A percentile compares a stretch with the other conserved stretches of the same genome.
Evolutionary conservation across 2,888 invertebrate genomes (phyloP).

Genomic region (Girardia tigrina): DNA sequence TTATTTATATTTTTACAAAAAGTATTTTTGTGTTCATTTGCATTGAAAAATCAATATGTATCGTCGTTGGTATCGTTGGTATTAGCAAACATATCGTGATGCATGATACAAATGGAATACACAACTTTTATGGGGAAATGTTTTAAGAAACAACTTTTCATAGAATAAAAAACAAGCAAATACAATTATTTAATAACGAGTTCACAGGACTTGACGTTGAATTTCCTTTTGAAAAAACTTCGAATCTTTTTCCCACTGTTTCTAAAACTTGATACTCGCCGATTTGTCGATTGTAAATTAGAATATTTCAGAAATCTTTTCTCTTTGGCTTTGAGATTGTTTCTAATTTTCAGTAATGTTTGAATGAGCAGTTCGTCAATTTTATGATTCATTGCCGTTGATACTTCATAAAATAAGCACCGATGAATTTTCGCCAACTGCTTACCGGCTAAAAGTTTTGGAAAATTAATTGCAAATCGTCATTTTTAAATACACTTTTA

Average conservation of each 20-base stretch:
- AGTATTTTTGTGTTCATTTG: too few species aligned
- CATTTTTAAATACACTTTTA: too few species aligned
- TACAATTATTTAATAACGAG: background rate
- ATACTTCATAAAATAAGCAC: background rate
- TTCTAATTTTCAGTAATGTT: background rate
- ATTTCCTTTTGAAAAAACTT: slow-evolving; percentile 23
- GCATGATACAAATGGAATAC: too few species aligned
- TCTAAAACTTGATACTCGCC: background rate
- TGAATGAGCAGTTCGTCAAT: slow-evolving; percentile 9
- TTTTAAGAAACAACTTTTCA: too few species aligned
- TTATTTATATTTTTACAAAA: too few species aligned
- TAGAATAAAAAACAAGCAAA: background rate
- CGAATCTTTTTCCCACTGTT: slow-evolving; percentile 17
- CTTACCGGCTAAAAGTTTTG: background rate
- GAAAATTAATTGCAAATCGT: background rate
- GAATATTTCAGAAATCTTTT: slow-evolving; percentile 18
- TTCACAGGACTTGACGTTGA: slow-evolving; percentile 1
- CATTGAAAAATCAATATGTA: too few species aligned
- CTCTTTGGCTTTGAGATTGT: slow-evolving; percentile 16
- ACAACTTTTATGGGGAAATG: too few species aligned
- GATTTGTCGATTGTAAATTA: background rate
- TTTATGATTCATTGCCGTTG: slow-evolving; percentile 8
- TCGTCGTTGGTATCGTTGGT: too few species aligned
- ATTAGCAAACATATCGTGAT: too few species aligned
- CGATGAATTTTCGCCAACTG: slow-evolving; percentile 1